A percentile compares a stretch with the other conserved stretches of the same genome.
Conservation (phyloP, 2,113 vertebrate species). For the Gnathonemus echidnorhynchus region DNA sequence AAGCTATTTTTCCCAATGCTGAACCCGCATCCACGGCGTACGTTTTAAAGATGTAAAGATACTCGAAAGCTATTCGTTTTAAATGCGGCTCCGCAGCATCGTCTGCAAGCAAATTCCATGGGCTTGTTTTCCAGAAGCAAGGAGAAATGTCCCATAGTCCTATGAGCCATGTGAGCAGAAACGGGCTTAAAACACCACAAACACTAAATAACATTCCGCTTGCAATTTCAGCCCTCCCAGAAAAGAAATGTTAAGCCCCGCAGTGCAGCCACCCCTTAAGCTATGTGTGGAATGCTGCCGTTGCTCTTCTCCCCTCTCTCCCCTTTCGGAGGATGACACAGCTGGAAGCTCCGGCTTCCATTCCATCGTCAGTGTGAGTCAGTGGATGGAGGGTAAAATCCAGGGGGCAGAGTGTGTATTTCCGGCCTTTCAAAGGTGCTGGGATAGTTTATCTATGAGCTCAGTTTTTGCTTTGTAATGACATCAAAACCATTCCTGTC, state of each 20-base stretch:
- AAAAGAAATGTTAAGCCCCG: background rate
- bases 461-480: background rate
- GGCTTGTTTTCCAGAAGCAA: background rate
- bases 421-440: background rate
- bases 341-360: background rate
- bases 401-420: background rate
- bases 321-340: background rate
- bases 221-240: background rate
- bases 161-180: background rate
- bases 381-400: background rate
- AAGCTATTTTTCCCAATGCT: background rate
- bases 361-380: background rate
- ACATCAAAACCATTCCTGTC: background rate
- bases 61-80: background rate
- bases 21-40: background rate
- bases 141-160: background rate
- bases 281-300: slow-evolving; percentile 4
- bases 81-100: background rate
- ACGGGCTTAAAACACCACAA: background rate
- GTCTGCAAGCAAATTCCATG: background rate
- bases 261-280: background rate
- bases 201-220: background rate
- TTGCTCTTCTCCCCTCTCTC: background rate
- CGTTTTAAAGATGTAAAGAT: background rate
- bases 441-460: background rate